Base-by-base conservation (phyloP, 2,797 vertebrate species). In the Pseudochromis fuscus region DNA sequence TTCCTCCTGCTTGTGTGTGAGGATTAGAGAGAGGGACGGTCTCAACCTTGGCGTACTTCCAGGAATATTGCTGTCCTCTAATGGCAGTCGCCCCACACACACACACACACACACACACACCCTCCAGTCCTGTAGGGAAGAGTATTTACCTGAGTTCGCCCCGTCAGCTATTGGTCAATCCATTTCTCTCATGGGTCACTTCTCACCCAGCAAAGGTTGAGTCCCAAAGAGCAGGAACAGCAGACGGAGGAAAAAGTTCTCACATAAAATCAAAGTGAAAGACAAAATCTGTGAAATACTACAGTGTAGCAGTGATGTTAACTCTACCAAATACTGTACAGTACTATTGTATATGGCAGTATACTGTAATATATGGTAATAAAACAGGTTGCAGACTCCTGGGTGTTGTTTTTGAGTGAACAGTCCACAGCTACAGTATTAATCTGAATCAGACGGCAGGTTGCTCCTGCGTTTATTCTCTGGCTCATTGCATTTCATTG, bases 61-160 rank as follows among this genome's bases (percentile, higher is more conserved):
- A 56, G 44, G 24, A 72, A 35, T 38, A 8, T 44, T 38, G 12
- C 69, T 62, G 50, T 57, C 28, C 30, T 81, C 45, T 77, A 81
- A 81, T 69, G 69, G 56, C 63, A n/a, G n/a, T n/a, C 72, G 64
- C 45, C 44, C 24, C 50, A 27, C 56, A 52, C 49, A 33, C 42
- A 42, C 62, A 40, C 49, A 48, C 31, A 27, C 55, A 67, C 38
- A 45, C 45, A 49, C 59, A 24, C 48, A 53, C 10, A 51, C 7
- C 3, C 11, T 65, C 33, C 10, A 61, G 28, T 50, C 38, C 45
- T 28, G 56, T 30, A 57, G 59, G 53, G 50, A 33, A 58, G 23
- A 52, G 19, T 71, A 46, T 72, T 75, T 72, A 72, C 72, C 67
- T 63, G 63, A 63, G 48, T 46, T 53, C 49, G 40, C 52, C 59